phyloP scores from a whole-genome alignment of 2,888 invertebrate genomes.

The Protodeltote pygarga region DNA sequence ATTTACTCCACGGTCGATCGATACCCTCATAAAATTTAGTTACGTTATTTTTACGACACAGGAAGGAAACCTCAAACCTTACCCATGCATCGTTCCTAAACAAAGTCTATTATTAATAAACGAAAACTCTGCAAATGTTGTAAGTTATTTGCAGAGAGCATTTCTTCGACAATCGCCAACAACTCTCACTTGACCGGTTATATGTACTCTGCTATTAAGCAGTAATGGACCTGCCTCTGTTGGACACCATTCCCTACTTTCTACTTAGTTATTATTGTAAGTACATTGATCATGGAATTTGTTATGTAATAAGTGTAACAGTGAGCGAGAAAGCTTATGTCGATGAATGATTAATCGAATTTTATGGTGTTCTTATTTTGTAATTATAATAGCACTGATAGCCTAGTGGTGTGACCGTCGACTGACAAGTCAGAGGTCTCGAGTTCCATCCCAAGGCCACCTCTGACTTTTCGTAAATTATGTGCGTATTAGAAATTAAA shows the following conservation, averaged over 20 bases:
- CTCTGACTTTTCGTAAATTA: no score
- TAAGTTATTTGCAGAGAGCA: constrained; percentile 26
- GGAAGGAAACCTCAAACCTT: no score
- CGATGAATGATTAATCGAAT: neutral
- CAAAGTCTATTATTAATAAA: constrained; percentile 14
- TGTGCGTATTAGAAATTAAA: no score
- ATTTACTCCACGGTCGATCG: no score
- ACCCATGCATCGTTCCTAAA: no score
- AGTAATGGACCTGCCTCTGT: neutral
- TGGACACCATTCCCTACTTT: constrained; percentile 14
- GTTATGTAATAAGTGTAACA: constrained; percentile 1
- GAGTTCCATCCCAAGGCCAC: no score
- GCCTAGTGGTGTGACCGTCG: no score
- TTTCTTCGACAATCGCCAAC: constrained; percentile 1
- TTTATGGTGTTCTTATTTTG: neutral
- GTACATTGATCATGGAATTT: neutral
- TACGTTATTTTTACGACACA: no score
- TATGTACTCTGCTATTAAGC: neutral
- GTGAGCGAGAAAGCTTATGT: constrained; percentile 5
- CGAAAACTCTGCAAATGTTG: constrained; percentile 7
- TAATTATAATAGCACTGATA: no score
- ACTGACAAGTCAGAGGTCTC: no score
- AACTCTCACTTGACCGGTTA: constrained; percentile 11
- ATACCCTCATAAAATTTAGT: no score
- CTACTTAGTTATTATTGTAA: constrained; percentile 4